A percentile compares a stretch with the other conserved stretches of the same genome.
Conservation (phyloP, 2,113 vertebrate genomes). For the Neodontobutis hainanensis region DNA sequence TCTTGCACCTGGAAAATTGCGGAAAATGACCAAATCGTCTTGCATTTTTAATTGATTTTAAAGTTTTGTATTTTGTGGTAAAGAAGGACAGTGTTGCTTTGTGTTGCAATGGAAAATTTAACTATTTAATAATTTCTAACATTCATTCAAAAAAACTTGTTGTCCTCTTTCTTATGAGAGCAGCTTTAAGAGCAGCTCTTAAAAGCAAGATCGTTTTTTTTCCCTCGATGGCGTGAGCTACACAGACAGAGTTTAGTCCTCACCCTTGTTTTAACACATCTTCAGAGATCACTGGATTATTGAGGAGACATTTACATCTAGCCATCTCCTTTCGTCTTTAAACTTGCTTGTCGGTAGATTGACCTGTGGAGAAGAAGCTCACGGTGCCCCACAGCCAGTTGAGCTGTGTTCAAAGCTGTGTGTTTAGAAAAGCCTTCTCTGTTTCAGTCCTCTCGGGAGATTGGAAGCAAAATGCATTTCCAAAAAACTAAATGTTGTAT, state of each 20-base stretch:
- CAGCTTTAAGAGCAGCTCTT: constrained; percentile 39
- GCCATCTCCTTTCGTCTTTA: constrained; percentile 44
- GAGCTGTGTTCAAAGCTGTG: constrained; percentile 56
- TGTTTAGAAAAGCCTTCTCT: constrained; percentile 54
- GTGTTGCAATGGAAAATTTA: too few relatives aligned
- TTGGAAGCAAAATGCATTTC: background rate
- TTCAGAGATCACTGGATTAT: constrained; percentile 60
- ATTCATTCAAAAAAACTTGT: too few relatives aligned
- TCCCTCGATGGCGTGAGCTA: constrained; percentile 16
- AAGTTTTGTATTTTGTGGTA: too few relatives aligned
- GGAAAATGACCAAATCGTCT: constrained; percentile 61
- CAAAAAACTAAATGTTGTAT: too few relatives aligned
- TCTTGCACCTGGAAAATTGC: constrained; percentile 70
- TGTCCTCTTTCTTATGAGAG: too few relatives aligned
- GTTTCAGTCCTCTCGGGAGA: constrained; percentile 57
- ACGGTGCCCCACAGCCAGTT: constrained; percentile 46
- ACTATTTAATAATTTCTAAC: too few relatives aligned
- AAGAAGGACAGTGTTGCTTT: too few relatives aligned
- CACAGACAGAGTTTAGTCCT: constrained; percentile 65
- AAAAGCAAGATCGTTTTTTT: constrained; percentile 42
- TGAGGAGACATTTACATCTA: constrained; percentile 70
- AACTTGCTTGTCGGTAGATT: constrained; percentile 68
- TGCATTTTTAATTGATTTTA: constrained; percentile 52
- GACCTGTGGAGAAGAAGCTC: constrained; percentile 60
- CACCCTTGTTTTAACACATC: constrained; percentile 72